Evolutionary conservation across 2,113 vertebrate genomes (phyloP).

Genomic region (Circaetus gallicus): DNA sequence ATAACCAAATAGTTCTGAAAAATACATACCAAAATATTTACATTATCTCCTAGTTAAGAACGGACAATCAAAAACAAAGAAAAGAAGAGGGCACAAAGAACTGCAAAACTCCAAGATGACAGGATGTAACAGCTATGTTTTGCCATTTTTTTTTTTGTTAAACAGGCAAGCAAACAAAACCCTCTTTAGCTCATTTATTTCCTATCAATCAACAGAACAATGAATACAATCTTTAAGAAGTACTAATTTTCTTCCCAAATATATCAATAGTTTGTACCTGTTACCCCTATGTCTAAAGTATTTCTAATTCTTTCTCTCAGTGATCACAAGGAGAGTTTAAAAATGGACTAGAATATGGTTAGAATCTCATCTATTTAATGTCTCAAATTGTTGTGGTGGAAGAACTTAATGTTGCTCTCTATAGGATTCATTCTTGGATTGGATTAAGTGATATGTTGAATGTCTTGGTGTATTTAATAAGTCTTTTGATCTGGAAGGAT

Average conservation of each 20-base stretch:
- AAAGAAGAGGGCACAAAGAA: not conserved
- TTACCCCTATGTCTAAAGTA: not conserved
- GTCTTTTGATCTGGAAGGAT: not conserved
- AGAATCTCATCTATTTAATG: not conserved
- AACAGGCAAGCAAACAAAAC: not conserved
- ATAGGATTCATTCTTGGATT: not conserved
- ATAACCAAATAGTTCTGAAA: not conserved
- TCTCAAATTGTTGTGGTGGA: not conserved
- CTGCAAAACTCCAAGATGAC: not conserved
- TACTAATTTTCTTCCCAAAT: not conserved
- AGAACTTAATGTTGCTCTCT: not conserved
- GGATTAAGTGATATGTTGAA: not conserved
- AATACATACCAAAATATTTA: not conserved
- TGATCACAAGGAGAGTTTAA: not conserved
- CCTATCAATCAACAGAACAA: not conserved
- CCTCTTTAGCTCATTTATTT: not conserved
- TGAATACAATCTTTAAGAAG: not conserved
- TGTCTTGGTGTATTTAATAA: not conserved
- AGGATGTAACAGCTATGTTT: not conserved
- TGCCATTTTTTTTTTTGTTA: not conserved
- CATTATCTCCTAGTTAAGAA: not conserved
- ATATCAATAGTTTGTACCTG: not conserved
- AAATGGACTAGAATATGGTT: not conserved
- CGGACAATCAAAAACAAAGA: not conserved
- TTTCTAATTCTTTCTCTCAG: not conserved